Percentiles rank a stretch among this genome's conserved stretches.
These are phyloP conservation scores for Rhopilema esculentum DNA, from an alignment of 30 jellyfish, hydroid and myxozoan species.

Conservation along the genomic window DNA sequence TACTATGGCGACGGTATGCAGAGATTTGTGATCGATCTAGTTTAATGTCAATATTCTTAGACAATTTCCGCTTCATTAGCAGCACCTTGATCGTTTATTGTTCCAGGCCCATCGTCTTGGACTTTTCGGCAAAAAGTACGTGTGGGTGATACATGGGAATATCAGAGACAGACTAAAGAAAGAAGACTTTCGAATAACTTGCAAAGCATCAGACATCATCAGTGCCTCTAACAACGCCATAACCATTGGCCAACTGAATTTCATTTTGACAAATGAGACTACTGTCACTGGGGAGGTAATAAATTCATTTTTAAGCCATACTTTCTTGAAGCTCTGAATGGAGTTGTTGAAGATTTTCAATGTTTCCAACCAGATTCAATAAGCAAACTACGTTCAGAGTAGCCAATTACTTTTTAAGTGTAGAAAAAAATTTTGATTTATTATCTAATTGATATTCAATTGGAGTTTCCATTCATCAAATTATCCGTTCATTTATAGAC, in stretches of 20 bases:
- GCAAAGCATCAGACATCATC: conserved; percentile 24
- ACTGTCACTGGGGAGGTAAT: conserved; percentile 56
- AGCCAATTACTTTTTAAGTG: too few relatives aligned
- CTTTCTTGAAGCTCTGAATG: neutral
- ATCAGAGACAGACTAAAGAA: conserved; percentile 20
- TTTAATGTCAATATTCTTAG: too few relatives aligned
- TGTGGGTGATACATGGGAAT: conserved; percentile 46
- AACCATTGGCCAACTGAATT: conserved; percentile 49
- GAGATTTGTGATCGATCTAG: too few relatives aligned
- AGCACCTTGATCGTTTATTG: too few relatives aligned
- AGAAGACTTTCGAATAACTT: neutral
- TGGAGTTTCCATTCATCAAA: too few relatives aligned
- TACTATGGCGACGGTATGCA: too few relatives aligned
- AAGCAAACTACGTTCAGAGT: too few relatives aligned
- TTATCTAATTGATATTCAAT: too few relatives aligned
- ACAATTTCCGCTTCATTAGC: too few relatives aligned
- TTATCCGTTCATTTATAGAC: too few relatives aligned
- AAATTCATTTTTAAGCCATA: neutral
- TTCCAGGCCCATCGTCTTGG: conserved; percentile 45
- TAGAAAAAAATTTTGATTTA: too few relatives aligned
- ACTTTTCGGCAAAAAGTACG: conserved; percentile 13
- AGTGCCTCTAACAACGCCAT: conserved; percentile 27
- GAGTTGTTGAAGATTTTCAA: neutral
- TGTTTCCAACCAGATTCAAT: neutral
- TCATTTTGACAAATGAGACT: conserved; percentile 7